Evolutionary conservation across 2,113 vertebrate genomes (phyloP).

Genomic region (Galeopterus variegatus): DNA sequence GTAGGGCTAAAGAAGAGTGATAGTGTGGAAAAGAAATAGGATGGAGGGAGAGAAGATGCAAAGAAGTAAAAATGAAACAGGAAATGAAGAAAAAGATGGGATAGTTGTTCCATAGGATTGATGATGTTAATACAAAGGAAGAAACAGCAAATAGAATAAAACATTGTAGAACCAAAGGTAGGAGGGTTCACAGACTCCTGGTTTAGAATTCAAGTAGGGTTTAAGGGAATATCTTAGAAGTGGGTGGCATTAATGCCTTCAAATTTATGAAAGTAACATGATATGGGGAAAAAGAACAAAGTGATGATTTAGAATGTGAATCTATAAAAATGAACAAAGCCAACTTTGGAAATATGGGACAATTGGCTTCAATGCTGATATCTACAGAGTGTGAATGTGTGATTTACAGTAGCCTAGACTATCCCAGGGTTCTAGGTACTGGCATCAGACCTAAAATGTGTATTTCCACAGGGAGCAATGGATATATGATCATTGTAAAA

Average conservation of each 20-base stretch:
- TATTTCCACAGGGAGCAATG: conserved; percentile 10
- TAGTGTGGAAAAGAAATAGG: background rate
- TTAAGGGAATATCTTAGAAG: conserved; percentile 26
- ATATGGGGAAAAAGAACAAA: background rate
- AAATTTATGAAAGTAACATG: conserved; percentile 15
- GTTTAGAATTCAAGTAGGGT: background rate
- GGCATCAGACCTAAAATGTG: background rate
- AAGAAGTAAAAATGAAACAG: background rate
- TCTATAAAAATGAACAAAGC: background rate
- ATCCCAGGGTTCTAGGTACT: background rate
- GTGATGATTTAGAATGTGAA: background rate
- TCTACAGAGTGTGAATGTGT: background rate
- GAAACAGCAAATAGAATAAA: background rate
- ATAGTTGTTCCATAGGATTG: background rate
- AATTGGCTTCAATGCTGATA: background rate
- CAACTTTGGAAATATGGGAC: background rate
- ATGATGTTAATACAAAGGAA: background rate
- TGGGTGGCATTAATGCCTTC: background rate
- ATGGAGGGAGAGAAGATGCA: background rate
- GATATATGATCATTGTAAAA: background rate
- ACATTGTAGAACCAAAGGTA: background rate
- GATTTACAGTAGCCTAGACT: background rate
- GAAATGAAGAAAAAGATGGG: conserved; percentile 2
- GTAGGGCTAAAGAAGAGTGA: background rate
- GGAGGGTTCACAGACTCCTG: background rate